phyloP scores from a whole-genome alignment of 2,113 vertebrate genomes.

The Tautogolabrus adspersus region DNA sequence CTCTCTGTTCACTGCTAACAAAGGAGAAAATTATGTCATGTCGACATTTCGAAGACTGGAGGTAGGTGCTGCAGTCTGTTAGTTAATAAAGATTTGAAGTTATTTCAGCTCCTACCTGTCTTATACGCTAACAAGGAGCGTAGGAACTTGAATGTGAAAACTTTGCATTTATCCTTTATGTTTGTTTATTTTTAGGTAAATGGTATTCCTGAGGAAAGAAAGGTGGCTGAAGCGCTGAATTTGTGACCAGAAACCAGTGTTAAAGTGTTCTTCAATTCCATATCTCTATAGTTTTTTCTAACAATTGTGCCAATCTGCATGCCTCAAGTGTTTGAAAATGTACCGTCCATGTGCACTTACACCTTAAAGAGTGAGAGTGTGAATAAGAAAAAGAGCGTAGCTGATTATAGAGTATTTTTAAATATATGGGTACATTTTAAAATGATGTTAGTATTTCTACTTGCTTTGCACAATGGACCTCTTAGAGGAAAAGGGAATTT shows the following conservation, averaged over 20 bases:
- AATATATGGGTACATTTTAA: conserved; percentile 52
- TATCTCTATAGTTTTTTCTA: conserved; percentile 20
- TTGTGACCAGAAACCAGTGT: conserved; percentile 83
- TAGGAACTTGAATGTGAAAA: too few relatives aligned
- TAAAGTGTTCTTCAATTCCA: neutral
- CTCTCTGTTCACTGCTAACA: conserved; percentile 92
- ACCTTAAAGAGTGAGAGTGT: conserved; percentile 22
- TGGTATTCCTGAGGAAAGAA: conserved; percentile 99
- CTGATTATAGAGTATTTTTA: conserved; percentile 45
- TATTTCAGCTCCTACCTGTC: neutral
- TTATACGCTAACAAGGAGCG: too few relatives aligned
- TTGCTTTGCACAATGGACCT: conserved; percentile 63
- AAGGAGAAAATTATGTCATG: conserved; percentile 98
- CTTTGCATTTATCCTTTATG: too few relatives aligned
- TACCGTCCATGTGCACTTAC: conserved; percentile 44
- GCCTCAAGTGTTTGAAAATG: conserved; percentile 41
- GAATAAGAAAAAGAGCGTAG: conserved; percentile 20
- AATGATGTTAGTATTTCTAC: conserved; percentile 50
- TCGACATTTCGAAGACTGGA: conserved; percentile 98
- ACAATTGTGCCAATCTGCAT: conserved; percentile 76
- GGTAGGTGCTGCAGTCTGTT: conserved; percentile 87
- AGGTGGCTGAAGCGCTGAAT: conserved; percentile 94
- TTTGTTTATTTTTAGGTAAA: conserved; percentile 88
- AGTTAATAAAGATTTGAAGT: too few relatives aligned
- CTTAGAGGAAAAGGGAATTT: conserved; percentile 42